Conservation (phyloP, 2,888 invertebrate species). For the Rhodophaea formosa region DNA sequence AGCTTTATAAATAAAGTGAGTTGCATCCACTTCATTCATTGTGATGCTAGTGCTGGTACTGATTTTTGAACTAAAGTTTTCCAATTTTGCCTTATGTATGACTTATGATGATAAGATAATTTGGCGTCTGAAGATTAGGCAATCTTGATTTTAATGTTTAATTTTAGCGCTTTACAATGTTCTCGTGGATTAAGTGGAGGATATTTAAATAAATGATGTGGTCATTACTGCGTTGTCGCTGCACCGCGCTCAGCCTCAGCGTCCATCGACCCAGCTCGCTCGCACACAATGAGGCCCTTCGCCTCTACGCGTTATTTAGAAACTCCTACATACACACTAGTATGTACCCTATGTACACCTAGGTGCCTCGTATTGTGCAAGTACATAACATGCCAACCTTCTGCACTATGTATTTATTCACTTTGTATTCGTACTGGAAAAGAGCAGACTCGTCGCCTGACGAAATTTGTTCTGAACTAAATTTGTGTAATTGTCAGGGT, state of each 20-base stretch:
- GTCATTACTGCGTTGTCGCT: constrained; percentile 34
- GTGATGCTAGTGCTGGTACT: background rate
- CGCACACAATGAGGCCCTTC: constrained; percentile 38
- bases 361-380: constrained; percentile 27
- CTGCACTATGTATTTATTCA: constrained; percentile 19
- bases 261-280: constrained; percentile 42
- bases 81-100: no score
- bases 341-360: constrained; percentile 25
- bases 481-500: no score
- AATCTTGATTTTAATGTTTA: no score
- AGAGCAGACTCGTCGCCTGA: background rate
- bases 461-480: no score
- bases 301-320: constrained; percentile 40
- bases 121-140: no score
- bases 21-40: constrained; percentile 23
- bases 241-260: constrained; percentile 32
- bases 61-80: background rate
- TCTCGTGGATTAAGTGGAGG: constrained; percentile 2
- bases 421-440: constrained; percentile 3
- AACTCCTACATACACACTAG: constrained; percentile 30
- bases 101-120: no score
- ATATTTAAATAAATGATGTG: constrained; percentile 28
- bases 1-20: constrained; percentile 30
- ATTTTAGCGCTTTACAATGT: background rate
- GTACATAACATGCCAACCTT: constrained; percentile 28